Base-by-base conservation (phyloP, 2,113 vertebrate species). In the Chroicocephalus ridibundus region DNA sequence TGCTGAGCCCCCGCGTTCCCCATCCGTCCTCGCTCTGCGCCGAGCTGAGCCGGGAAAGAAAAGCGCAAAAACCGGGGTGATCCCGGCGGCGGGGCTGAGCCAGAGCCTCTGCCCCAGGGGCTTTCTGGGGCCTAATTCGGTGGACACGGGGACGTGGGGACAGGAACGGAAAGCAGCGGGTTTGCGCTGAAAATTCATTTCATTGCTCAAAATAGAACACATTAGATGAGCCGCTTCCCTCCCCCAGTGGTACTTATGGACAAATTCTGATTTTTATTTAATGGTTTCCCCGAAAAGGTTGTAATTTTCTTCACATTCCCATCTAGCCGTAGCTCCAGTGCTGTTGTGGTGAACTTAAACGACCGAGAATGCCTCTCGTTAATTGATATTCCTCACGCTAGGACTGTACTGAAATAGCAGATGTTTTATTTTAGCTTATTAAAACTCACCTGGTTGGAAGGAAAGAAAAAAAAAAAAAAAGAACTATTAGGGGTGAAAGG, bases 181-280 rank as follows among this genome's bases (percentile, higher is more conserved):
- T 94, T 70, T 19, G 19, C n/a, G 0, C 70, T 31, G 70, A 49
- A 92, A 90, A 84, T 60, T 66, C 47, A 6, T 62, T 78, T 42
- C 29, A 3, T 25, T 4, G 66, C 92, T 79, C 5, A 38, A 91
- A 92, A 93, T 52, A 88, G 95, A 86, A 81, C 47, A 31, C 90
- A 68, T 95, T 79, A 94, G 78, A 36, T 1, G 61, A 72, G 44
- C 74, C 5, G 26, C 6, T 60, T 58, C 84, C 76, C 85, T 88
- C 89, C 93, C 91, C 76, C 83, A 2, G 61, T 0, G 78, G 47
- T 61, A 70, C 94, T 93, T 83, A 75, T 20, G 81, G 87, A 71
- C 80, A 78, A 85, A 90, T 90, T 90, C 95, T 88, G 92, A 57
- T 75, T 91, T 93, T 92, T 92, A 80, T 87, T 96, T 78, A 91